A percentile compares a stretch with the other conserved stretches of the same genome.
Evolutionary conservation across 23 tunicate genomes (phyloP).

Genomic region (Styela clava): DNA sequence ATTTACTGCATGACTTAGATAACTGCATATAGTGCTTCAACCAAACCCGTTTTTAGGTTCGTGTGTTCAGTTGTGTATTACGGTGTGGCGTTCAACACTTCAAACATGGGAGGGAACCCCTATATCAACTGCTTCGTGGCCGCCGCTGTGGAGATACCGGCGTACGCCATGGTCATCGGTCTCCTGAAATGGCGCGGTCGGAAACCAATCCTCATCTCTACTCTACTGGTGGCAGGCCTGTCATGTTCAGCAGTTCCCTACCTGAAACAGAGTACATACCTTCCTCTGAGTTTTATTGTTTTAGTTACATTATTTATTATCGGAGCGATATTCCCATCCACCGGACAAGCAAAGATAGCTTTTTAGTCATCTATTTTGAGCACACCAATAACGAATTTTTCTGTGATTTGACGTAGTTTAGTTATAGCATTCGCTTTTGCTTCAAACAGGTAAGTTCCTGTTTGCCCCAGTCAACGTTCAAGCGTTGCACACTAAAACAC

Average conservation of each 20-base stretch:
- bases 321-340: conserved; percentile 71
- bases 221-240: conserved; percentile 39
- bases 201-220: conserved; percentile 32
- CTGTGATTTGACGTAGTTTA: too few species aligned
- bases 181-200: conserved; percentile 39
- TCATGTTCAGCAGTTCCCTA: conserved; percentile 42
- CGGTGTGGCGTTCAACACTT: conserved; percentile 63
- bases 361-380: too few species aligned
- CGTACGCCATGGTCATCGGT: conserved; percentile 35
- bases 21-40: background rate
- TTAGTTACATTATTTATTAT: conserved; percentile 87
- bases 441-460: too few species aligned
- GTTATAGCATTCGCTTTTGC: too few species aligned
- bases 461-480: too few species aligned
- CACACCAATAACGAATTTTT: too few species aligned
- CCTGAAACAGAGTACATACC: conserved; percentile 23
- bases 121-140: conserved; percentile 68
- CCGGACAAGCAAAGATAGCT: conserved; percentile 5
- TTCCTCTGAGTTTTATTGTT: conserved; percentile 23
- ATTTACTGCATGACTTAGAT: too few species aligned
- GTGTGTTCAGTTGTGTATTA: conserved; percentile 54
- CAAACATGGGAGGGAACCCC: conserved; percentile 68
- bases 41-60: conserved; percentile 37
- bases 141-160: conserved; percentile 74
- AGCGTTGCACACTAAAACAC: too few species aligned